A percentile compares a stretch with the other conserved stretches of the same genome.
These are phyloP conservation scores for Pedionomus torquatus DNA, from an alignment of 2,113 vertebrate species.

Conservation along the genomic window DNA sequence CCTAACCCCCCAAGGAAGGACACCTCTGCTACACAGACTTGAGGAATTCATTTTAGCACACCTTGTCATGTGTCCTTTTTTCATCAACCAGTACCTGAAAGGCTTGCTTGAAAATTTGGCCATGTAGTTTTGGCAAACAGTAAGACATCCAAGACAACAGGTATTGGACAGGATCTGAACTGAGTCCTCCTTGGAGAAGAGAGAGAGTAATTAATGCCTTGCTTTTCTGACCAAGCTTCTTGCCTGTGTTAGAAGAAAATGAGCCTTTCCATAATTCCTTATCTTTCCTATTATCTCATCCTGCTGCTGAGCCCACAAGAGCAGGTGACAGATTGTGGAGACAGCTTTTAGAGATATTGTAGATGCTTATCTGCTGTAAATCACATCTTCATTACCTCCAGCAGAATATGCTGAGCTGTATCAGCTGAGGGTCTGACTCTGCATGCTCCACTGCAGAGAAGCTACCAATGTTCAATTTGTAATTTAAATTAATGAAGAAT, in stretches of 20 bases:
- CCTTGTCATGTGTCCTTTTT: accelerated
- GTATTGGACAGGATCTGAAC: neutral
- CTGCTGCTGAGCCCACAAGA: neutral
- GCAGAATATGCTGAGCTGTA: neutral
- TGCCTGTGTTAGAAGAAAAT: neutral
- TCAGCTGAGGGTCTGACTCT: neutral
- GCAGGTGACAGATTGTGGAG: slow-evolving; percentile 3
- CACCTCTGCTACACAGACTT: neutral
- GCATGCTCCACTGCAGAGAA: neutral
- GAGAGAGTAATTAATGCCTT: neutral
- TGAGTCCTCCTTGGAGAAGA: neutral
- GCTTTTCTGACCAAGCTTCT: neutral
- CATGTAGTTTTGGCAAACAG: neutral
- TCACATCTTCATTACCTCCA: neutral
- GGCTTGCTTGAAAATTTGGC: neutral
- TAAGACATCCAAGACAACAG: neutral
- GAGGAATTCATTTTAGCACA: neutral
- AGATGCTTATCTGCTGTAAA: slow-evolving; percentile 40
- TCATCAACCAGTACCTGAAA: neutral
- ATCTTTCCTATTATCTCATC: neutral
- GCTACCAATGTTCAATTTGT: neutral
- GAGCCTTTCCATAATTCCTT: neutral
- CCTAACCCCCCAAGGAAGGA: neutral
- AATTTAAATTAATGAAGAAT: slow-evolving; percentile 43
- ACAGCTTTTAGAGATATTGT: neutral